Evolutionary conservation across 2,797 vertebrate genomes (phyloP), one percentile per base, ranked within the genome.

Genomic region (Halcyon chelicuti): DNA sequence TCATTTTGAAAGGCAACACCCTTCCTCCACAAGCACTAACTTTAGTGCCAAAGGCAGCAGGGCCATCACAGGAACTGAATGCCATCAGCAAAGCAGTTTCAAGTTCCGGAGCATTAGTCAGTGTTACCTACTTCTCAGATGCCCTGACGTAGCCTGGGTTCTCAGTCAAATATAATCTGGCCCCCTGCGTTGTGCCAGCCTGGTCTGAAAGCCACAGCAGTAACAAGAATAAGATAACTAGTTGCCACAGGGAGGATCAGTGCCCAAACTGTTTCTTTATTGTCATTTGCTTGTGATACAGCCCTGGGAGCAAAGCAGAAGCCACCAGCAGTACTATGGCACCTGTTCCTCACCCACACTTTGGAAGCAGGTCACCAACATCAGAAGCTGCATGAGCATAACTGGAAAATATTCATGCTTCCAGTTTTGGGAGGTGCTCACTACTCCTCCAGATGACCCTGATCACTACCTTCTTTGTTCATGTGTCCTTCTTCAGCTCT

Each of bases 21-120:
- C 88, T 93, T 94, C 94, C 78, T 94, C 47, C 58, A 25, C 29
- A 8, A 8, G 73, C 2, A 3, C 54, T 7, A 72, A 31, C 54
- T 46, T 63, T n/a, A 60, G 76, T 63, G 76, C 55, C 82, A 78
- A 82, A 71, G 72, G 60, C 28, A 93, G 89, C 63, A 57, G 52
- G 60, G 47, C 57, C 35, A 76, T 74, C 63, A 85, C 5, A 26
- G 17, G 61, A 74, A 52, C 42, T 22, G 68, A 81, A 70, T 57
- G 79, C 58, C 18, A 1, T 92, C 79, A 94, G 73, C 35, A 40
- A 42, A 1, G 16, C 29, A 11, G 13, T 84, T 84, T 58, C 44
- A 88, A 60, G 74, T 76, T 47, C 67, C 88, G 74, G 33, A 81
- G 83, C 70, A 63, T 96, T 84, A 93, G 86, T 94, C 93, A 96